Conservation (phyloP, 2,888 invertebrate species). For the Doris montereyensis region DNA sequence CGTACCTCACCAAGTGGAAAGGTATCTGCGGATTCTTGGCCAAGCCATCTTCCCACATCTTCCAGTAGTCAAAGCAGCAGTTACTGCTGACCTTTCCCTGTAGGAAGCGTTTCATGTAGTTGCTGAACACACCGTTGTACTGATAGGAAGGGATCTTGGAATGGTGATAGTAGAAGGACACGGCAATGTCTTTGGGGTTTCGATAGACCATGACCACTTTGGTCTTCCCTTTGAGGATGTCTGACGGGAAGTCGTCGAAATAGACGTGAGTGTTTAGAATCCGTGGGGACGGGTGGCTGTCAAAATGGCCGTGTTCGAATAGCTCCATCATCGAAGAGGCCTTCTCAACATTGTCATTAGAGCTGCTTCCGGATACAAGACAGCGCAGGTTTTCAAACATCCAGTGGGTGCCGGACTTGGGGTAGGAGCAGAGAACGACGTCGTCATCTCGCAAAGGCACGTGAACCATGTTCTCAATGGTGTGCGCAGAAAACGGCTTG, state of each 20-base stretch:
- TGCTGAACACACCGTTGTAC: constrained; percentile 30
- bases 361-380: background rate
- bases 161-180: constrained; percentile 45
- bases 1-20: constrained; percentile 28
- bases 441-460: background rate
- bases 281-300: background rate
- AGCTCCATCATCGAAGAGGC: background rate
- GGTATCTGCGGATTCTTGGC: constrained; percentile 29
- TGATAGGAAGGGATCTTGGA: background rate
- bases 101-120: constrained; percentile 26
- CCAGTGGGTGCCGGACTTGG: background rate
- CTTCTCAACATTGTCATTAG: background rate
- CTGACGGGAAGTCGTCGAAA: background rate
- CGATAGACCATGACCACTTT: constrained; percentile 43
- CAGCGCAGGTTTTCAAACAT: background rate
- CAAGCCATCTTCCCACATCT: constrained; percentile 27
- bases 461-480: background rate
- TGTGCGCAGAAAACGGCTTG: background rate
- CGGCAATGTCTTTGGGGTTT: constrained; percentile 46
- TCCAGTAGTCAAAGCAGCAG: constrained; percentile 13
- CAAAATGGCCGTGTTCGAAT: background rate
- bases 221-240: constrained; percentile 21
- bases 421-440: background rate
- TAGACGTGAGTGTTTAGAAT: background rate
- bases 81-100: constrained; percentile 13